Conservation (phyloP, 2,113 vertebrate species). For the Mesembrinibis cayennensis region DNA sequence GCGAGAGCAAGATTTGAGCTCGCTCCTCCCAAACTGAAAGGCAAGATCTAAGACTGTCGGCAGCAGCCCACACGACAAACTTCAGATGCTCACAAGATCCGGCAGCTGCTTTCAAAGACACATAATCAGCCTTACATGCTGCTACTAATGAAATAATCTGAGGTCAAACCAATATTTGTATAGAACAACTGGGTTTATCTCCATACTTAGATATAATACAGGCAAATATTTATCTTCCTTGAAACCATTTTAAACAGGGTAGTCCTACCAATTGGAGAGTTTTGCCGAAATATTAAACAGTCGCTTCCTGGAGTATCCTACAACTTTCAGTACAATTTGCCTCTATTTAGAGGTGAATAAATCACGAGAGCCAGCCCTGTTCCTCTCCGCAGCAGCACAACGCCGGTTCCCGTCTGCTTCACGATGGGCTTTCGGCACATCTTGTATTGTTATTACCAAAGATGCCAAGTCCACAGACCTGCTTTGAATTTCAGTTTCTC, state of each 20-base stretch:
- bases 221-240: conserved; percentile 36
- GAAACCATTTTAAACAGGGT: conserved; percentile 10
- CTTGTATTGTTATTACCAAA: background rate
- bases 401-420: background rate
- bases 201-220: conserved; percentile 11
- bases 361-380: background rate
- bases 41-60: accelerated
- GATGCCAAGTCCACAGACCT: conserved; percentile 54
- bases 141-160: background rate
- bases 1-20: background rate
- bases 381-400: background rate
- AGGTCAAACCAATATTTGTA: conserved; percentile 47
- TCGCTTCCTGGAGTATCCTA: background rate
- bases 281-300: background rate
- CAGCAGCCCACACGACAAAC: background rate
- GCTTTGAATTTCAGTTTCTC: conserved; percentile 60
- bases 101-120: background rate
- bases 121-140: background rate
- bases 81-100: background rate
- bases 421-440: background rate
- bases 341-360: background rate
- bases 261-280: background rate
- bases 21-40: background rate
- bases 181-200: conserved; percentile 25
- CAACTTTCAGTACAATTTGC: background rate